Percentiles rank a stretch among this genome's conserved stretches.
Conservation (phyloP, 2,113 vertebrate species). For the Orientallactaga bullata region DNA sequence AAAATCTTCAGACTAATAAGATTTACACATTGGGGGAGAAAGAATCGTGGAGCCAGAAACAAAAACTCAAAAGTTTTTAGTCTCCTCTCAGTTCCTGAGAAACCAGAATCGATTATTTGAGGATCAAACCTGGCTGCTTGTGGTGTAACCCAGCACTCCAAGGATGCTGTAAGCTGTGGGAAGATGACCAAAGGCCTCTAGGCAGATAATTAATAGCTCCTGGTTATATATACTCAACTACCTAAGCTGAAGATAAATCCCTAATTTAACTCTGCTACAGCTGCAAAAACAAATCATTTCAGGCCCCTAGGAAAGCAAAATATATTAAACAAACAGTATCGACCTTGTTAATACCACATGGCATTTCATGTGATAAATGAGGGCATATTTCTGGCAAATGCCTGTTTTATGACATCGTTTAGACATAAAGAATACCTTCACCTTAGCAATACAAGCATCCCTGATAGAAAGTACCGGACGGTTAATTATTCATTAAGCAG, state of each 20-base stretch:
- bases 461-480: slow-evolving; percentile 68
- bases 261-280: slow-evolving; percentile 79
- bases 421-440: slow-evolving; percentile 75
- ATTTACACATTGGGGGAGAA: neutral
- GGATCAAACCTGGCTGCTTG: slow-evolving; percentile 49
- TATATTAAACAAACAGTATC: slow-evolving; percentile 79
- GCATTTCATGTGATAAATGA: slow-evolving; percentile 80
- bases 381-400: slow-evolving; percentile 71
- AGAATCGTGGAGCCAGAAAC: slow-evolving; percentile 2
- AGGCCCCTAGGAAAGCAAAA: slow-evolving; percentile 79
- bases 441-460: slow-evolving; percentile 78
- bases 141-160: neutral
- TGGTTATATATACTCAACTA: slow-evolving; percentile 72
- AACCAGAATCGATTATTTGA: slow-evolving; percentile 43
- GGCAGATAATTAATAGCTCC: slow-evolving; percentile 73
- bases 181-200: slow-evolving; percentile 67
- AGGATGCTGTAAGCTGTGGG: slow-evolving; percentile 55
- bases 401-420: slow-evolving; percentile 75
- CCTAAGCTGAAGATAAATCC: slow-evolving; percentile 75
- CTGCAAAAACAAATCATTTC: slow-evolving; percentile 83
- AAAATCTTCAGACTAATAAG: neutral
- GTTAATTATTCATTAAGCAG: slow-evolving; percentile 76
- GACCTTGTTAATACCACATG: slow-evolving; percentile 79
- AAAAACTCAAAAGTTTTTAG: slow-evolving; percentile 38
- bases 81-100: slow-evolving; percentile 44